phyloP scores from a whole-genome alignment of 2,888 invertebrate species.

The Agrochola circellaris region DNA sequence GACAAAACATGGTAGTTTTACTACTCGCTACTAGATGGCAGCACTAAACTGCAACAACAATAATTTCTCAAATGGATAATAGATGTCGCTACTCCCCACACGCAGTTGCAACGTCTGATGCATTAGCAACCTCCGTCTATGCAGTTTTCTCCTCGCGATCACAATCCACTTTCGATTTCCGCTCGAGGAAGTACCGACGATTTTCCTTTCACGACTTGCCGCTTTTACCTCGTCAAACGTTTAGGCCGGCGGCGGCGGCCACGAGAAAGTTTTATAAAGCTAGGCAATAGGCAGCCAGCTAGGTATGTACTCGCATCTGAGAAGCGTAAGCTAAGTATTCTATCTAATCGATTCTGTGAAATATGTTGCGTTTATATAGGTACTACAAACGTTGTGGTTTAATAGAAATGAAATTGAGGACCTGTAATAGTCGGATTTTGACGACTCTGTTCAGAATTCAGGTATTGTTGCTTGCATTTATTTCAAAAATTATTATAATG shows the following conservation, averaged over 20 bases:
- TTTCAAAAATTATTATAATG: neutral
- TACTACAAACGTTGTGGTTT: neutral
- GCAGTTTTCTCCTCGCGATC: slow-evolving; percentile 85
- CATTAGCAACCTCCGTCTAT: slow-evolving; percentile 60
- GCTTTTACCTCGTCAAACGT: slow-evolving; percentile 83
- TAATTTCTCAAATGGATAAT: slow-evolving; percentile 47
- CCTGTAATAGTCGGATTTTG: neutral
- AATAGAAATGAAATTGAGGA: slow-evolving; percentile 9
- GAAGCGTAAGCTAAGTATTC: slow-evolving; percentile 26
- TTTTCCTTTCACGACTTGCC: slow-evolving; percentile 87
- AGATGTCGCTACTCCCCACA: slow-evolving; percentile 76
- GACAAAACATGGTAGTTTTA: slow-evolving; percentile 35
- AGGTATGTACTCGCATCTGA: slow-evolving; percentile 6
- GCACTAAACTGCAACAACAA: slow-evolving; percentile 13
- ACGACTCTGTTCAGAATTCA: neutral
- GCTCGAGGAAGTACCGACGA: slow-evolving; percentile 86
- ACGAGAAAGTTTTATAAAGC: slow-evolving; percentile 76
- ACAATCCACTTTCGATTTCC: slow-evolving; percentile 89
- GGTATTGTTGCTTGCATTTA: neutral
- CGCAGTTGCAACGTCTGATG: slow-evolving; percentile 44
- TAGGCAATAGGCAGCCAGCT: slow-evolving; percentile 30
- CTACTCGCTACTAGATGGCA: slow-evolving; percentile 75
- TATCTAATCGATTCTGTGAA: slow-evolving; percentile 42
- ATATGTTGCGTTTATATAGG: neutral
- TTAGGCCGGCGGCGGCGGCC: slow-evolving; percentile 50